Percentiles rank a stretch among this genome's conserved stretches.
phyloP scores from a whole-genome alignment of 2,888 invertebrate species.

The Drosophila affinis region DNA sequence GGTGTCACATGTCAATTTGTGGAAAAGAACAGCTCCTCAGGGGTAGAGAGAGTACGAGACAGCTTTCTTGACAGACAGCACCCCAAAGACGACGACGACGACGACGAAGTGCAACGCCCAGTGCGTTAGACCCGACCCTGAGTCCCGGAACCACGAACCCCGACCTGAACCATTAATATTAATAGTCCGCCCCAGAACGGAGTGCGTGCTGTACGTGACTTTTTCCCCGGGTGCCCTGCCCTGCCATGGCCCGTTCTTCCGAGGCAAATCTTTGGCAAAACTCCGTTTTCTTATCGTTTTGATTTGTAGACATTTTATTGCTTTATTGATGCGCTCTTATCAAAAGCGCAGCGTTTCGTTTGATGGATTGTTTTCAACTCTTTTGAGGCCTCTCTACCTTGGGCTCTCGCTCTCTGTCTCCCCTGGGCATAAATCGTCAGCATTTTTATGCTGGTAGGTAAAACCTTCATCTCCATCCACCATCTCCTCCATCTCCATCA shows the following conservation, averaged over 20 bases:
- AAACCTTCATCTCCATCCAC: constrained; percentile 17
- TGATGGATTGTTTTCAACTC: constrained; percentile 66
- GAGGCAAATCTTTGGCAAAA: constrained; percentile 58
- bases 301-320: constrained; percentile 80
- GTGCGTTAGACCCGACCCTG: constrained; percentile 72
- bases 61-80: constrained; percentile 49
- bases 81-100: constrained; percentile 22
- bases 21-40: constrained; percentile 7
- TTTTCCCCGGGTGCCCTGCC: constrained; percentile 50
- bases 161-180: constrained; percentile 78
- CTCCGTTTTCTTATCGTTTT: constrained; percentile 64
- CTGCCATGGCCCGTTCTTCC: constrained; percentile 55
- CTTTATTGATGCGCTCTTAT: constrained; percentile 79
- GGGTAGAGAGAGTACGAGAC: constrained; percentile 20
- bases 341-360: constrained; percentile 68
- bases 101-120: constrained; percentile 67
- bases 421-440: constrained; percentile 61
- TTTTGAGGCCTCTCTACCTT: constrained; percentile 27
- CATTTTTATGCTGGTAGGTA: constrained; percentile 77
- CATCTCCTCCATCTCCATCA: constrained; percentile 14
- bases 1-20: constrained; percentile 77
- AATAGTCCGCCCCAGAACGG: constrained; percentile 59
- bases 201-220: constrained; percentile 79
- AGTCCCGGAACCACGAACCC: not conserved
- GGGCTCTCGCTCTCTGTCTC: constrained; percentile 18